These are phyloP conservation scores for Aleiodes testaceus DNA, from an alignment of 2,888 invertebrate genomes.

Conservation along the genomic window DNA sequence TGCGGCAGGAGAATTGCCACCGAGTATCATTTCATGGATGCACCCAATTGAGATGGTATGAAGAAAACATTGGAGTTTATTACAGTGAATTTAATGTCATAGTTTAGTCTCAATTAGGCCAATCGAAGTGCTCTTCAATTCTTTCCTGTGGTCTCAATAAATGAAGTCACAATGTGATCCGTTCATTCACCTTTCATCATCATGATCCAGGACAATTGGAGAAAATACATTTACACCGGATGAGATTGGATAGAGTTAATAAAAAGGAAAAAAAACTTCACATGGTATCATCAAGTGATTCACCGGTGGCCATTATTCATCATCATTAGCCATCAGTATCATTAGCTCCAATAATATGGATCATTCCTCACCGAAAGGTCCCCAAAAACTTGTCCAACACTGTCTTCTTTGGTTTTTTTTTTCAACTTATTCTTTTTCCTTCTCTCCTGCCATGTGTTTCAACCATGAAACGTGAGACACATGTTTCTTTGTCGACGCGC, in stretches of 20 bases:
- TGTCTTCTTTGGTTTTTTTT: slow-evolving; percentile 27
- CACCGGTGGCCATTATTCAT: slow-evolving; percentile 36
- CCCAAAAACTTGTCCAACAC: slow-evolving; percentile 40
- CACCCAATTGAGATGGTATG: not conserved
- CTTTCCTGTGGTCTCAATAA: no score
- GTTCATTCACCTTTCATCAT: slow-evolving; percentile 32
- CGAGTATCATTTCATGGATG: slow-evolving; percentile 2
- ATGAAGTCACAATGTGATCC: not conserved
- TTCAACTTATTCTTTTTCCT: slow-evolving; percentile 15
- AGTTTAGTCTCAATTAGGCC: no score
- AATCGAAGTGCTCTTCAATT: not conserved
- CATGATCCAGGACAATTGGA: slow-evolving; percentile 11
- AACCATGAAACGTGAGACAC: slow-evolving; percentile 47
- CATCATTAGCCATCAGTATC: slow-evolving; percentile 39
- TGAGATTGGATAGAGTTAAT: slow-evolving; percentile 7
- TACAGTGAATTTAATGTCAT: no score
- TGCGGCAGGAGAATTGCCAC: not conserved
- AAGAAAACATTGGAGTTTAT: no score
- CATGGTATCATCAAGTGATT: no score
- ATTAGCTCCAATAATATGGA: slow-evolving; percentile 41
- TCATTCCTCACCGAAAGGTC: not conserved
- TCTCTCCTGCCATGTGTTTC: slow-evolving; percentile 43
- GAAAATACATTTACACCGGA: not conserved
- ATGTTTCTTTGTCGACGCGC: slow-evolving; percentile 48
- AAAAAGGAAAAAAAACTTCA: not conserved